Evolutionary conservation across 2,888 invertebrate species (phyloP), one percentile per base, ranked within the genome.

Genomic region (Trachelus iudaicus): DNA sequence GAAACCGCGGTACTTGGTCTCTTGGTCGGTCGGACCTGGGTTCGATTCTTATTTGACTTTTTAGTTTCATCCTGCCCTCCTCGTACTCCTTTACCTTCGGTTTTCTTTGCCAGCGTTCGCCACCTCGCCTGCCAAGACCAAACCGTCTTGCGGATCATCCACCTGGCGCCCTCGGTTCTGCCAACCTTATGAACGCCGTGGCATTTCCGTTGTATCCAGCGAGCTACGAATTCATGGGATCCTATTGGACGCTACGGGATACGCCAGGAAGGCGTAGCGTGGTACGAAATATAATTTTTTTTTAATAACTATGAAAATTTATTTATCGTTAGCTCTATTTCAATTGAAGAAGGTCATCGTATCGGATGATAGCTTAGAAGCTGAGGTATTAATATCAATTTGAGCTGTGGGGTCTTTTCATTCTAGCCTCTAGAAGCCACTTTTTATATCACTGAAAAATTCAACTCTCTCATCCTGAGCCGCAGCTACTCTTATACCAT

Each of bases 1-100:
- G 79, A 83, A 84, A 84, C 81, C 83, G 76, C 84, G 34, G 37
- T 34, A 34, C 81, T 78, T 78, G 83, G 81, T 83, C 83, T 71
- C 71, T 71, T 33, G 85, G 85, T 82, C 74, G 23, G 74, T 74
- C 74, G 35, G 74, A 74, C 74, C 74, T 34, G 83, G 84, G 80
- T 83, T 83, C 83, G 83, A 84, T 82, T 87, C 84, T 83, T 87
- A 81, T 82, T 80, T 78, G 82, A 82, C 85, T 84, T 84, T 83
- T 84, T 83, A 83, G 83, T 75, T 34, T 73, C 73, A 34, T 37
- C 35, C 77, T 80, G 40, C 68, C 77, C 31, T 33, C n/a, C 34
- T 71, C 68, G 40, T 56, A 33, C 73, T 79, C 75, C 79, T 79
- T 80, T 81, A 81, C 82, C 85, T 79, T 80, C 82, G 81, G 79